Evolutionary conservation across 2,888 invertebrate species (phyloP), one percentile per base, ranked within the genome.

Genomic region (Diabrotica balteata): DNA sequence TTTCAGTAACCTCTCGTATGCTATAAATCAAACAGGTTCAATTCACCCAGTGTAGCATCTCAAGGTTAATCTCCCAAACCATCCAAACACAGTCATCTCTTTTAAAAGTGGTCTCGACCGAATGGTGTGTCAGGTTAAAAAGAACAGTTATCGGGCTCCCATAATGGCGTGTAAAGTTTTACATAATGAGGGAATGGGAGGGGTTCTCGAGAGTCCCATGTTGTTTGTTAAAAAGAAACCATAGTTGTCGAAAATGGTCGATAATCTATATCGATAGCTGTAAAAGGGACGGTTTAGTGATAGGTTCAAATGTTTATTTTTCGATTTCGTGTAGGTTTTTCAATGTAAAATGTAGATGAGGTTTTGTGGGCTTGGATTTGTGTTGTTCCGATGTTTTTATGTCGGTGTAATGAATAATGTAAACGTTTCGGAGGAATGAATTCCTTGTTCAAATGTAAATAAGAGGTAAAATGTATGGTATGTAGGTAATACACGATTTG

Each of bases 91-190:
- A 61, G 52, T 45, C 61, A 22, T 47, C 52, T 52, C 62, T 10
- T 22, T 32, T 47, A 51, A 49, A 60, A 60, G 46, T 60, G 50
- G 69, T 66, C 58, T 68, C 54, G 43, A 54, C 11, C 43, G 51
- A 64, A 63, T 66, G 64, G 57, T 55, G 59, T 61, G 63, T 69
- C 72, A 72, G 72, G 72, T 72, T 63, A 62, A 60, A 72, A 70
- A 61, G 60, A 69, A 64, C 68, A 72, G 73, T 72, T 70, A 63
- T 61, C 69, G 70, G 63, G 63, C 68, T 59, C 67, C 67, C 61
- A 72, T 75, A 73, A 73, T 73, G 75, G 75, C 72, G 72, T 72
- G 72, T 74, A 75, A 73, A 72, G 69, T 73, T 74, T 71, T 68
- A 71, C 70, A 70, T 75, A 75, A 73, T 75, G 73, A 72, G 67